phyloP scores from a whole-genome alignment of 2,113 vertebrate genomes.

The Neogobius melanostomus region DNA sequence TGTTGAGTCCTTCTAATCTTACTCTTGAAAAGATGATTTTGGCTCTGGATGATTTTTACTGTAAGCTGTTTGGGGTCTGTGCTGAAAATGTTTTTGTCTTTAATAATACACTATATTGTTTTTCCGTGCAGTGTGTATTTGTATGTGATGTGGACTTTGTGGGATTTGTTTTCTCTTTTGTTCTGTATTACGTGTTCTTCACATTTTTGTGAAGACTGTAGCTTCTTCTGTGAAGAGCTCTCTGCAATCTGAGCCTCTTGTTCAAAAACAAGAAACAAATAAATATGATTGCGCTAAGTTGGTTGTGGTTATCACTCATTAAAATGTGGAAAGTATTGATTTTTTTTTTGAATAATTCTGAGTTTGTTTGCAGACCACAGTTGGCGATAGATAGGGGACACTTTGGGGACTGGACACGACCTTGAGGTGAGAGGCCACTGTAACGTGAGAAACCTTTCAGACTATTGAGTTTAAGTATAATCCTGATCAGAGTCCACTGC shows the following conservation, averaged over 20 bases:
- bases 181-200: conserved; percentile 56
- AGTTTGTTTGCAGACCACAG: conserved; percentile 32
- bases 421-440: conserved; percentile 61
- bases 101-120: background rate
- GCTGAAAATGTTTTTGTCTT: background rate
- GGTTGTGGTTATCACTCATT: conserved; percentile 18
- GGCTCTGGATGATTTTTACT: background rate
- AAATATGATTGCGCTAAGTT: conserved; percentile 65
- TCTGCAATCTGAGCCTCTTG: conserved; percentile 72
- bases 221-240: conserved; percentile 82
- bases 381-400: conserved; percentile 42
- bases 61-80: background rate
- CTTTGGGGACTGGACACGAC: conserved; percentile 57
- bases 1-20: too few species aligned
- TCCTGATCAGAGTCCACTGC: conserved; percentile 55
- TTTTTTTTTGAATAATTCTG: conserved; percentile 15
- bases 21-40: background rate
- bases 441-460: conserved; percentile 63
- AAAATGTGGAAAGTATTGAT: conserved; percentile 29
- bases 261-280: conserved; percentile 61
- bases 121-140: background rate
- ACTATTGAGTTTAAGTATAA: conserved; percentile 63
- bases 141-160: background rate
- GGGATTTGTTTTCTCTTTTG: conserved; percentile 26
- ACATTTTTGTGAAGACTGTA: conserved; percentile 79